Evolutionary conservation across 2,888 invertebrate species (phyloP).

Genomic region (Apotomis capreana): DNA sequence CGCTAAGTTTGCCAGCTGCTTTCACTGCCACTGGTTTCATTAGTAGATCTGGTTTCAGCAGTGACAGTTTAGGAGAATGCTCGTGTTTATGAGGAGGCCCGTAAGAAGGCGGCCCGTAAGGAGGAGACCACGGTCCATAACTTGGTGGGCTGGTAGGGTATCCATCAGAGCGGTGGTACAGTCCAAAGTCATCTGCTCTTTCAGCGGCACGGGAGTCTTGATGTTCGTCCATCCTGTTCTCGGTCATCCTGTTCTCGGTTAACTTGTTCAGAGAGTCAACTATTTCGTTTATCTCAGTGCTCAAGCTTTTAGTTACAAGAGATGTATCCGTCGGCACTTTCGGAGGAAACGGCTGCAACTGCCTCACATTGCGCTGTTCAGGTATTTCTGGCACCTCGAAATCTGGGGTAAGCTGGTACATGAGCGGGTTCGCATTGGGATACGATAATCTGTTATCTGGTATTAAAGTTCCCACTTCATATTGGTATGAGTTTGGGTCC

Average conservation of each 20-base stretch:
- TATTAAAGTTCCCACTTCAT: constrained; percentile 55
- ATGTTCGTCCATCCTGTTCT: constrained; percentile 48
- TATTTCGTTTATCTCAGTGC: constrained; percentile 53
- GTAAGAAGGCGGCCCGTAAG: constrained; percentile 33
- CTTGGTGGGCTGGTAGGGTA: constrained; percentile 43
- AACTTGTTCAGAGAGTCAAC: constrained; percentile 55
- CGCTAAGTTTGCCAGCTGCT: constrained; percentile 64
- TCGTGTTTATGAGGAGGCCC: constrained; percentile 23
- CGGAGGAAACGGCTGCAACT: constrained; percentile 43
- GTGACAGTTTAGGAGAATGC: constrained; percentile 50
- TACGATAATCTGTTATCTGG: constrained; percentile 40
- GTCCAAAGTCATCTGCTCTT: constrained; percentile 45
- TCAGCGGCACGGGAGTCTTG: constrained; percentile 48
- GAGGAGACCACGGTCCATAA: constrained; percentile 44
- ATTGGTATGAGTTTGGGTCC: constrained; percentile 46
- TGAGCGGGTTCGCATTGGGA: constrained; percentile 36
- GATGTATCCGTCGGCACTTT: constrained; percentile 45
- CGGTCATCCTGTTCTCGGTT: constrained; percentile 51
- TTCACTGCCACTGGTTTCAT: constrained; percentile 64
- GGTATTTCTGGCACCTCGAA: constrained; percentile 38
- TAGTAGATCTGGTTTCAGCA: constrained; percentile 57
- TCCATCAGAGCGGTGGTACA: constrained; percentile 44
- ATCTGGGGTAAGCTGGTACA: constrained; percentile 28
- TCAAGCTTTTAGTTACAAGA: constrained; percentile 45
- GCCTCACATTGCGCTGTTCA: constrained; percentile 37